Percentiles rank a stretch among this genome's conserved stretches.
Conservation (phyloP, 2,113 vertebrate genomes). For the Labeo catla region DNA sequence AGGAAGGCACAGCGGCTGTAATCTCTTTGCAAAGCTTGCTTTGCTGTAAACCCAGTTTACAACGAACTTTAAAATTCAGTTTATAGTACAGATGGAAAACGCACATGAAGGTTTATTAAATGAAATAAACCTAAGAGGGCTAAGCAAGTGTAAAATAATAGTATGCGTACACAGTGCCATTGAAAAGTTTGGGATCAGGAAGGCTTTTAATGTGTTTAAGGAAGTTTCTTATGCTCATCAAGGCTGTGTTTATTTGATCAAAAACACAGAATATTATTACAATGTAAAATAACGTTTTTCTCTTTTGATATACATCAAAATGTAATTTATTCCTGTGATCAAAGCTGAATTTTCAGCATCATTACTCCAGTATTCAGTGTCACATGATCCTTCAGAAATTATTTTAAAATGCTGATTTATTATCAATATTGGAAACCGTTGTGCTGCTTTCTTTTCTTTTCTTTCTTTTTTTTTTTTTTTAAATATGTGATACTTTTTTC, state of each 20-base stretch:
- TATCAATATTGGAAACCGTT: no score
- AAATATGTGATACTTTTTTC: no score
- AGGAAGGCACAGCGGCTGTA: neutral
- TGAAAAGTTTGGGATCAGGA: no score
- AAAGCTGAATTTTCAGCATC: no score
- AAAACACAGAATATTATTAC: neutral
- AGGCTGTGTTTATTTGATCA: neutral
- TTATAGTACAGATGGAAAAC: neutral
- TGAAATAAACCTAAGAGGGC: neutral
- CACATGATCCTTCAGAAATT: no score
- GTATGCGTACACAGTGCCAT: neutral
- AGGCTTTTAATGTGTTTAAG: neutral
- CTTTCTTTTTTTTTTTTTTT: no score
- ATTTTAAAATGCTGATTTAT: no score
- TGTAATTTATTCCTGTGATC: no score
- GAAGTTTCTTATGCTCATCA: neutral
- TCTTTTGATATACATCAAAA: no score
- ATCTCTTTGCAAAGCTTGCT: constrained; percentile 5
- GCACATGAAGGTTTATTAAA: constrained; percentile 1
- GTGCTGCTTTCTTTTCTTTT: no score
- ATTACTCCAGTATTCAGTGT: no score
- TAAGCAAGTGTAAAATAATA: neutral
- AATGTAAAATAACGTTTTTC: no score
- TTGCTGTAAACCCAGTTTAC: neutral
- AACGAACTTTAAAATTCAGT: constrained; percentile 26